Conservation (phyloP, 2,888 invertebrate species). For the Lithophane ornitopus region DNA sequence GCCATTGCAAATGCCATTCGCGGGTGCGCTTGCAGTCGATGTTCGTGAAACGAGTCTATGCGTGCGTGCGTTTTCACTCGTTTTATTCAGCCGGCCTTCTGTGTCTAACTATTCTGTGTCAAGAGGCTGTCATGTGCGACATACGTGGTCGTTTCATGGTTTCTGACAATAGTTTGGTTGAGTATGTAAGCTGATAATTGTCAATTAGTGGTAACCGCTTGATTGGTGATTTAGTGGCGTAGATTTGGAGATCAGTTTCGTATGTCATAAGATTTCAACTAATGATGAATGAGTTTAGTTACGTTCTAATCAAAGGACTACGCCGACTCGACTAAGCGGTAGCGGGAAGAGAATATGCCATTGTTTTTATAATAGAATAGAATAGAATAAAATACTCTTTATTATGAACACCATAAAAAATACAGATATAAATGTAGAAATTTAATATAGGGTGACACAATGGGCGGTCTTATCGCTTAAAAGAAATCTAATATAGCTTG, state of each 20-base stretch:
- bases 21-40: not conserved
- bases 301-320: not conserved
- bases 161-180: constrained; percentile 30
- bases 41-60: not conserved
- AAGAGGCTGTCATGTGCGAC: constrained; percentile 31
- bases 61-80: not conserved
- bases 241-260: constrained; percentile 23
- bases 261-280: constrained; percentile 11
- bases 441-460: no score
- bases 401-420: no score
- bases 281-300: constrained; percentile 11
- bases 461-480: no score
- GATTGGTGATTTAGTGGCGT: constrained; percentile 31
- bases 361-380: not conserved
- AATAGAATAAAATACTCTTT: no score
- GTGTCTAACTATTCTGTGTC: not conserved
- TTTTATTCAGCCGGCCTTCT: constrained; percentile 15
- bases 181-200: constrained; percentile 43
- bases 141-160: constrained; percentile 32
- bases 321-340: not conserved
- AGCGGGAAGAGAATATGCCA: not conserved
- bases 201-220: constrained; percentile 47
- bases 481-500: no score
- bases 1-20: not conserved
- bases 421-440: no score